Evolutionary conservation across 2,888 invertebrate species (phyloP), one percentile per base, ranked within the genome.

Genomic region (Zygogramma bicolorata): DNA sequence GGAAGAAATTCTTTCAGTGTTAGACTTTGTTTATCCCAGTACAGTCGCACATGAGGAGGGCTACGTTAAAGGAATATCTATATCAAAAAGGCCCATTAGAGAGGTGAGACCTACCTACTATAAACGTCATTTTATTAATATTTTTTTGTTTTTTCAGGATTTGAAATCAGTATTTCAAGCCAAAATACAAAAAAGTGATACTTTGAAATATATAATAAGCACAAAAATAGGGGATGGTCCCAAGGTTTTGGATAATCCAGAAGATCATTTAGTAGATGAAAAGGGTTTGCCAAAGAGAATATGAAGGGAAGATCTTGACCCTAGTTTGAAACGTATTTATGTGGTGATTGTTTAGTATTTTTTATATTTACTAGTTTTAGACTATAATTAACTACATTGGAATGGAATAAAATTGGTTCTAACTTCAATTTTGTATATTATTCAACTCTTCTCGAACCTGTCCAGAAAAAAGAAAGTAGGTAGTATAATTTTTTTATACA

Each of bases 201-300:
- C 90, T 60, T 86, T 97, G 10, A 94, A 95, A 83, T 96, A 95
- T 87, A 89, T 96, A 3, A 96, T 97, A 79, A 90, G 93, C 81
- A 97, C 97, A 0, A 91, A 91, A 88, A 90, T 96, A 70, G 97
- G 97, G 1, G 90, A 92, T 69, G 97, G 97, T 0, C 96, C 97
- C 7, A 88, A 88, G 78, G 86, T 90, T 80, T 80, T 91, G 15
- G 81, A 78, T 8, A 86, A 88, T 71, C 81, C 85, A 1, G 63
- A 78, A 7, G 81, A 88, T 69, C 90, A 91, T 84, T 86, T 92
- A 15, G 79, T 92, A 58, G 86, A 87, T 75, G 85, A 86, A 74
- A 81, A 84, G 72, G 91, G 91, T 29, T 74, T 86, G 53, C 91
- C 91, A 49, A 80, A 78, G 66, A 65, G 57, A 42, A 7, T 15